Evolutionary conservation across 2,888 invertebrate species (phyloP).

Genomic region (Dinocampus coccinellae): DNA sequence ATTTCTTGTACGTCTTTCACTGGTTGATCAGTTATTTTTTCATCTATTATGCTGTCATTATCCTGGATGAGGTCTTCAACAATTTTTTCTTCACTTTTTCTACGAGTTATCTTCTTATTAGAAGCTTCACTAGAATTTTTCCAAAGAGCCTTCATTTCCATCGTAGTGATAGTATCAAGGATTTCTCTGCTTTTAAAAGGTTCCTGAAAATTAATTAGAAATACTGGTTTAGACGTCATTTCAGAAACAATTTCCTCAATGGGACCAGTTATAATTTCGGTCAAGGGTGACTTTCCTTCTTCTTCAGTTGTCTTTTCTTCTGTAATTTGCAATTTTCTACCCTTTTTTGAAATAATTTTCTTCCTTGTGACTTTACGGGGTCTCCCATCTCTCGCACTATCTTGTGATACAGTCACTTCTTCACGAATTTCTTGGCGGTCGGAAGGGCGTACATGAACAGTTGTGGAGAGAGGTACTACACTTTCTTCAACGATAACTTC

Average conservation of each 20-base stretch:
- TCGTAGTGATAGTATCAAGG: background rate
- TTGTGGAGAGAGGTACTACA: conserved; percentile 59
- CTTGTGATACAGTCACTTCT: conserved; percentile 51
- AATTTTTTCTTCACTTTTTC: background rate
- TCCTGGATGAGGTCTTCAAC: background rate
- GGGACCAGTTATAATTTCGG: conserved; percentile 53
- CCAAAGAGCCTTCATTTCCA: background rate
- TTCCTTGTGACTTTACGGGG: conserved; percentile 62
- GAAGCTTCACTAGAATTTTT: background rate
- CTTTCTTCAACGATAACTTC: conserved; percentile 57
- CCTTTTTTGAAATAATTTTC: conserved; percentile 66
- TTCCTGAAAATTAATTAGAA: conserved; percentile 37
- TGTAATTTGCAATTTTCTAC: conserved; percentile 50
- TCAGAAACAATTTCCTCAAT: conserved; percentile 45
- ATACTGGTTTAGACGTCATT: conserved; percentile 30
- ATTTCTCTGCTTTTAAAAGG: background rate
- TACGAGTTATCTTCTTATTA: background rate
- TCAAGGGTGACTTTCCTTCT: conserved; percentile 62
- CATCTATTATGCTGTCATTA: background rate
- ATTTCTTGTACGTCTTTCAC: background rate
- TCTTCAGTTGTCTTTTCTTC: conserved; percentile 68
- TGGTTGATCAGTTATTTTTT: background rate
- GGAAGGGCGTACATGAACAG: conserved; percentile 31
- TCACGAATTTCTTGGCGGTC: conserved; percentile 46
- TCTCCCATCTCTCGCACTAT: conserved; percentile 59